Percentiles rank a stretch among this genome's conserved stretches.
Conservation (phyloP, 2,113 vertebrate genomes). For the Camelus bactrianus region DNA sequence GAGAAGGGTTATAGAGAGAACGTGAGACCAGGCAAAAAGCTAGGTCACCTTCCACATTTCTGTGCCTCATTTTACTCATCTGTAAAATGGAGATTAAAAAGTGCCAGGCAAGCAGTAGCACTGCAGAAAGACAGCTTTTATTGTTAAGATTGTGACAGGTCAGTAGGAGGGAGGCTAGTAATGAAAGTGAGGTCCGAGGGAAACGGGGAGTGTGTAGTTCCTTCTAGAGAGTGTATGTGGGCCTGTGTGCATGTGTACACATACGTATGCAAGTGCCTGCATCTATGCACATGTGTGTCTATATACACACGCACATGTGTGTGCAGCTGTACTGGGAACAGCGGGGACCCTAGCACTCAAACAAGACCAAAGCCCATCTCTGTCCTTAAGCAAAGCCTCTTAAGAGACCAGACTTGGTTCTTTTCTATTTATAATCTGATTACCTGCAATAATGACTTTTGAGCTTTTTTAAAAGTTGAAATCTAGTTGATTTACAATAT, state of each 20-base stretch:
- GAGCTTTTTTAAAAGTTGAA: too few species aligned
- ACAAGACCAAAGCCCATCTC: neutral
- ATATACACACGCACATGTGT: neutral
- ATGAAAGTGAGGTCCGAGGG: neutral
- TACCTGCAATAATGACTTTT: neutral
- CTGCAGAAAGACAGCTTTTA: neutral
- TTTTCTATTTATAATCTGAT: neutral
- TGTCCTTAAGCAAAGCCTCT: neutral
- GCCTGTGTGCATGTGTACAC: neutral
- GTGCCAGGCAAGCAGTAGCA: too few species aligned
- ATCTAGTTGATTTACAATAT: neutral
- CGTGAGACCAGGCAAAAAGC: neutral
- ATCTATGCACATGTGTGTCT: neutral
- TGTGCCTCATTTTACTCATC: neutral
- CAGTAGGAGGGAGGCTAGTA: neutral
- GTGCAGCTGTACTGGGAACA: neutral
- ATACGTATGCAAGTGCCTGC: neutral
- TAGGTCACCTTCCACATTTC: neutral
- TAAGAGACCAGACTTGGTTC: neutral
- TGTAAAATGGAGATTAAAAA: neutral
- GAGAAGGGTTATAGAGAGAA: neutral
- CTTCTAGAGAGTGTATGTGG: neutral
- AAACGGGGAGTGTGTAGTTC: neutral
- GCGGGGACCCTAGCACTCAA: neutral
- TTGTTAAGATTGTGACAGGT: neutral